Base-by-base conservation (phyloP, 1,140 invertebrate genomes). In the Reticulitermes speratus region DNA sequence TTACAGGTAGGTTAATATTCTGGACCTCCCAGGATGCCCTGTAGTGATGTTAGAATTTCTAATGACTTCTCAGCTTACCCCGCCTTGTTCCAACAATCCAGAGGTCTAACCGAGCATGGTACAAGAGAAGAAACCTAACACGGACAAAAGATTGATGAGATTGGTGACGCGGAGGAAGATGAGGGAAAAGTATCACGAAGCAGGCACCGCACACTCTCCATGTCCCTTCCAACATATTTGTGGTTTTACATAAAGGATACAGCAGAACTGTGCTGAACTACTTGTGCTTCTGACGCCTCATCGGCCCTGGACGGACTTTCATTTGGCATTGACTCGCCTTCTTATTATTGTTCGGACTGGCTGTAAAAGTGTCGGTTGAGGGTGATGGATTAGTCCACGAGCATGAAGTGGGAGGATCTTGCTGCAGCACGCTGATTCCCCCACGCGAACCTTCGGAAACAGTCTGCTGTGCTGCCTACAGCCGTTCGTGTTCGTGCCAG, bases 41-140 rank as follows among this genome's bases (percentile, higher is more conserved):
- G 52, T 75, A 75, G 65, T 75, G 12, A 75, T 75, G 65, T 75
- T 75, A 75, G 65, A 75, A 75, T 75, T n/a, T 75, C 65, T 75
- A 75, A 75, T 75, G 65, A 30, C n/a, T 75, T 75, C 65, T 75
- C n/a, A 75, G 8, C n/a, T 75, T 75, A 75, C 65, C 65, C 65
- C 65, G 52, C 52, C 52, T 55, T 55, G 19, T 21, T 55, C 52
- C 8, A 14, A 21, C 52, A 55, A 55, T 21, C 52, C 14, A 55
- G 3, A 5, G 11, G 52, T 21, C 52, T 21, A 55, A 55, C 52
- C 14, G 52, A 55, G 9, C 65, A 75, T 30, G 65, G n/a, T 30
- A 3, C 2, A 30, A 75, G 25, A 11, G 65, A 30, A 30, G 65
- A n/a, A 30, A n/a, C n/a, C n/a, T 75, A 7, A 9, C 65, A 30